A percentile compares a stretch with the other conserved stretches of the same genome.
These are phyloP conservation scores for Penaeus vannamei DNA, from an alignment of 1,140 invertebrate genomes.

Conservation along the genomic window DNA sequence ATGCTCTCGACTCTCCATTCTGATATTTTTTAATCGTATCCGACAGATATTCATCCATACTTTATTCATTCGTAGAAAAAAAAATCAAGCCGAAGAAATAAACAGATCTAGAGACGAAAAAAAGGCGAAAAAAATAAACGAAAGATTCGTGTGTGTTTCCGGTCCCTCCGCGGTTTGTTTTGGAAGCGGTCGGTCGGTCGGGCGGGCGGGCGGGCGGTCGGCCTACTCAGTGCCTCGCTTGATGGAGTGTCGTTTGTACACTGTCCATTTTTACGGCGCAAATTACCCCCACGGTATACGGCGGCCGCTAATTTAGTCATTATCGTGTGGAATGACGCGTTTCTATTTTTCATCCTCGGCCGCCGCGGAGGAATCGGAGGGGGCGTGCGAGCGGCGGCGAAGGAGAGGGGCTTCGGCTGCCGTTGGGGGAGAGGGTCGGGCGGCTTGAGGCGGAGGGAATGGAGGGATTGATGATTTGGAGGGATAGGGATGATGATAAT, in stretches of 20 bases:
- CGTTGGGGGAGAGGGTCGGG: too few relatives aligned
- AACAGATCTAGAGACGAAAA: too few relatives aligned
- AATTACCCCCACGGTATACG: background rate
- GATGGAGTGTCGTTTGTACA: background rate
- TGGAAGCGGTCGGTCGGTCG: background rate
- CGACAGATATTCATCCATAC: background rate
- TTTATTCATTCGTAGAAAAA: too few relatives aligned
- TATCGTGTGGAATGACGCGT: background rate
- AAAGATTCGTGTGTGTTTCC: too few relatives aligned
- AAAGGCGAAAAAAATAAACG: too few relatives aligned
- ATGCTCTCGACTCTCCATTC: constrained; percentile 28
- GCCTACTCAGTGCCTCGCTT: background rate
- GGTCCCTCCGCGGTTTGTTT: too few relatives aligned
- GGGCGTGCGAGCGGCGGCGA: too few relatives aligned
- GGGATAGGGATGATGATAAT: too few relatives aligned
- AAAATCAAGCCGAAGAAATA: too few relatives aligned
- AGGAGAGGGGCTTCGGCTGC: too few relatives aligned
- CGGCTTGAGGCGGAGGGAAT: too few relatives aligned
- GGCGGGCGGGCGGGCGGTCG: background rate
- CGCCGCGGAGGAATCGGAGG: background rate
- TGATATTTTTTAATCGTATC: background rate
- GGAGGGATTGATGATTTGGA: too few relatives aligned
- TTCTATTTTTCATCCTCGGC: background rate
- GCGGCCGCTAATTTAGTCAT: constrained; percentile 51
- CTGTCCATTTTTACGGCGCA: constrained; percentile 44